Conservation (phyloP, 2,888 invertebrate species). For the Taphrorychus bicolor region DNA sequence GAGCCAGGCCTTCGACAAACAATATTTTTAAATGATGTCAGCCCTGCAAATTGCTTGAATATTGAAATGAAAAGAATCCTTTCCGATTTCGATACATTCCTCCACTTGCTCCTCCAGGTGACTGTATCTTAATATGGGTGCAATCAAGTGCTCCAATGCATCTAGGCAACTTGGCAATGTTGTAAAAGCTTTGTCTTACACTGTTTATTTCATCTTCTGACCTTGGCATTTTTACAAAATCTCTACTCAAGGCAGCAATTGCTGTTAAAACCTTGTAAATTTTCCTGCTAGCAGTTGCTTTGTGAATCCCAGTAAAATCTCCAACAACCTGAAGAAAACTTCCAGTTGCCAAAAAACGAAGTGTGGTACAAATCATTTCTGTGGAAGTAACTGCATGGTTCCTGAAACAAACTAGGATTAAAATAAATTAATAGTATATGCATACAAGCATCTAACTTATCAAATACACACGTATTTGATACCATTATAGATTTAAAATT, state of each 20-base stretch:
- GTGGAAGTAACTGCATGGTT: not conserved
- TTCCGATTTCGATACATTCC: slow-evolving; percentile 48
- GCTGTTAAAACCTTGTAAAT: not conserved
- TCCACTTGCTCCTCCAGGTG: slow-evolving; percentile 47
- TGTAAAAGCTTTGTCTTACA: not conserved
- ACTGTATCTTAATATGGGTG: too few species aligned
- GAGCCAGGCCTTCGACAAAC: slow-evolving; percentile 22
- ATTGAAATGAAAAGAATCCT: slow-evolving; percentile 46
- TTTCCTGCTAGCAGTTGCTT: slow-evolving; percentile 1
- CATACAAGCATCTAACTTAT: too few species aligned
- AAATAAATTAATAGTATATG: not conserved
- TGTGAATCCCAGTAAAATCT: slow-evolving; percentile 9
- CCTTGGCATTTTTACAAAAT: slow-evolving; percentile 33
- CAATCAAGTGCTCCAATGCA: slow-evolving; percentile 47
- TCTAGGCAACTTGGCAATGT: slow-evolving; percentile 35
- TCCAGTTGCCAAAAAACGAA: slow-evolving; percentile 35
- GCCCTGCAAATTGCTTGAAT: slow-evolving; percentile 46
- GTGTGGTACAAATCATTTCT: not conserved
- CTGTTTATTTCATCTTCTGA: slow-evolving; percentile 27
- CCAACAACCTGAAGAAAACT: slow-evolving; percentile 8
- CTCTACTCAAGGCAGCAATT: not conserved
- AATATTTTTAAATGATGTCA: slow-evolving; percentile 43
- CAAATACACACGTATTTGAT: too few species aligned
- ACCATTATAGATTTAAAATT: too few species aligned
- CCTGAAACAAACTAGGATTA: not conserved